Percentiles rank a stretch among this genome's conserved stretches.
phyloP scores from a whole-genome alignment of 2,797 vertebrate genomes.

The Cuniculus paca region DNA sequence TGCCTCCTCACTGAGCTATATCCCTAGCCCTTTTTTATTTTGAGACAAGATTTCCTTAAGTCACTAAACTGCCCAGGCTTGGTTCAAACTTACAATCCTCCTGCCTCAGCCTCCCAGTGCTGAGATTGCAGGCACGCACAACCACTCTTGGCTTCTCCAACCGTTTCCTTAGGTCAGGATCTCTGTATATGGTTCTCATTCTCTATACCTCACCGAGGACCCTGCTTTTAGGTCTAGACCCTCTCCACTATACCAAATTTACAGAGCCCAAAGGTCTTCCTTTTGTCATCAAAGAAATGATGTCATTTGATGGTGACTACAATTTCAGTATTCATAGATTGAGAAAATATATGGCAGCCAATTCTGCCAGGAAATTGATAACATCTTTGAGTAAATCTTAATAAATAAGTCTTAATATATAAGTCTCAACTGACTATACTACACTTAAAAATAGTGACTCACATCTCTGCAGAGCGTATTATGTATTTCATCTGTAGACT shows the following conservation, averaged over 20 bases:
- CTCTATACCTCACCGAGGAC: neutral
- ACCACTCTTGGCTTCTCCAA: neutral
- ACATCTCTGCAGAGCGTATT: neutral
- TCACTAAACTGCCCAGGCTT: neutral
- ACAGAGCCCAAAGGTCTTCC: neutral
- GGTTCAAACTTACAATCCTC: neutral
- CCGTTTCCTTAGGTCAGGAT: neutral
- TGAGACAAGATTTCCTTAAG: neutral
- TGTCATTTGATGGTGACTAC: neutral
- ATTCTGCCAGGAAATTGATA: neutral
- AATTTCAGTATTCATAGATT: neutral
- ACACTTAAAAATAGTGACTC: neutral
- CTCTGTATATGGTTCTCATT: neutral
- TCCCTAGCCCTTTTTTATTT: neutral
- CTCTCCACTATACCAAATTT: neutral
- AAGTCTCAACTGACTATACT: neutral
- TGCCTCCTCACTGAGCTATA: neutral
- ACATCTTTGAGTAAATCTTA: neutral
- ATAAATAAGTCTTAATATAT: neutral
- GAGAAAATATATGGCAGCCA: neutral
- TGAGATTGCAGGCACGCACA: neutral
- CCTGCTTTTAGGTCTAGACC: neutral
- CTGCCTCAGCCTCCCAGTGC: neutral
- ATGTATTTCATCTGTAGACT: neutral
- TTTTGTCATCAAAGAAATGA: neutral